Evolutionary conservation across 2,113 vertebrate species (phyloP).

Genomic region (Cettia cetti): DNA sequence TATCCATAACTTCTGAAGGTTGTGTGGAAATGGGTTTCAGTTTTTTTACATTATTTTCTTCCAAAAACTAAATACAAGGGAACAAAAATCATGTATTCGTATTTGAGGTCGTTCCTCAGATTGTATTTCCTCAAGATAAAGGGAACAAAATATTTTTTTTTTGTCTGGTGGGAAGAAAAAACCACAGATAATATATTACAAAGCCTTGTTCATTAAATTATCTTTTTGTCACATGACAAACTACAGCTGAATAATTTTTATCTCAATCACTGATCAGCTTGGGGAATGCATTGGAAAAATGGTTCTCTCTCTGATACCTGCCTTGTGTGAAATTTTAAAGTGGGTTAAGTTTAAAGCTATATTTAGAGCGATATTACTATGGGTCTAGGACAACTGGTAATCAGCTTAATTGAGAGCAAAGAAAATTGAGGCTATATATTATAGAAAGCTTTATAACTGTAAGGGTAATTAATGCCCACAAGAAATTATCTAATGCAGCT

Average conservation of each 20-base stretch:
- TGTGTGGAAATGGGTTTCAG: neutral
- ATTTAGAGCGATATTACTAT: neutral
- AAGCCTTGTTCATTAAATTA: neutral
- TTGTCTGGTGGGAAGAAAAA: neutral
- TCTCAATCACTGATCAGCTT: neutral
- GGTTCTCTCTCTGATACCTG: neutral
- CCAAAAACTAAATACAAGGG: neutral
- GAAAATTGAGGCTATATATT: neutral
- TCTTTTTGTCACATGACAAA: neutral
- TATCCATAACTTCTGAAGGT: neutral
- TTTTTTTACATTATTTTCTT: neutral
- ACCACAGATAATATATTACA: neutral
- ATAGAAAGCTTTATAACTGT: neutral
- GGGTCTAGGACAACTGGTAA: neutral
- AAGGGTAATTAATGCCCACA: neutral
- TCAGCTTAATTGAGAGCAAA: neutral
- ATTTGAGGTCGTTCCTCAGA: neutral
- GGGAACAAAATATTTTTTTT: neutral
- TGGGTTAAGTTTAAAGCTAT: neutral
- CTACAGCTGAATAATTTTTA: neutral
- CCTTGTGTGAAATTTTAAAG: neutral
- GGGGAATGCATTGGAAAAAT: neutral
- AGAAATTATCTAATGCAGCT: neutral
- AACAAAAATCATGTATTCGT: neutral
- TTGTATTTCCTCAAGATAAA: neutral